Evolutionary conservation across 2,113 vertebrate genomes (phyloP).

Genomic region (Sus scrofa): DNA sequence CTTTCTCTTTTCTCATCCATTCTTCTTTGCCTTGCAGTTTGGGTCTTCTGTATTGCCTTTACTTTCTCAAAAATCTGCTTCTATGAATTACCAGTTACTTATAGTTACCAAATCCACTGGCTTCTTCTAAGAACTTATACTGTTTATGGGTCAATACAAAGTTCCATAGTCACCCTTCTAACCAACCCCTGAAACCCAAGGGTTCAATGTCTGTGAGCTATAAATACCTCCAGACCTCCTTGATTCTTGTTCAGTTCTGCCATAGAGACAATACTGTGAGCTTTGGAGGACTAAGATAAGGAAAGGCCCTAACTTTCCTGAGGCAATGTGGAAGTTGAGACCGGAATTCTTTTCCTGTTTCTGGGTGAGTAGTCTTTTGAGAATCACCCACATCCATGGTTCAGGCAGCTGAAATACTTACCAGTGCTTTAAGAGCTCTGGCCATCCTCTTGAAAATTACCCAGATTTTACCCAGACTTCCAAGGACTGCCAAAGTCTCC

Average conservation of each 20-base stretch:
- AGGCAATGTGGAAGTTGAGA: background rate
- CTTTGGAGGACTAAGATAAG: background rate
- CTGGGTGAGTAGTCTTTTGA: accelerated
- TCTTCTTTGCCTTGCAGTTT: background rate
- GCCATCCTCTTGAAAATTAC: background rate
- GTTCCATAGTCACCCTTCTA: background rate
- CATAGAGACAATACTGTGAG: background rate
- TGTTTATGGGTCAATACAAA: background rate
- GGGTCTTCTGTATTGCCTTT: background rate
- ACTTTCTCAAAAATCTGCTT: background rate
- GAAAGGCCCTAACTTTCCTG: background rate
- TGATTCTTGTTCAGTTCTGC: background rate
- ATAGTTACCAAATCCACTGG: background rate
- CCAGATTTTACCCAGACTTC: background rate
- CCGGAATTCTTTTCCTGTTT: background rate
- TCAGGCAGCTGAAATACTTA: background rate
- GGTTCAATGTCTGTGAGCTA: background rate
- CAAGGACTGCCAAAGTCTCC: background rate
- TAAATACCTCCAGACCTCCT: background rate
- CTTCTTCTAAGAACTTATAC: background rate
- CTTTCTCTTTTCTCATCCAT: background rate
- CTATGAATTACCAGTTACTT: background rate
- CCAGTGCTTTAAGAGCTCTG: background rate
- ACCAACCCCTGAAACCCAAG: background rate
- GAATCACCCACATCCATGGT: background rate